Evolutionary conservation across 2,888 invertebrate genomes (phyloP).

Genomic region (Lamellibrachia satsuma): DNA sequence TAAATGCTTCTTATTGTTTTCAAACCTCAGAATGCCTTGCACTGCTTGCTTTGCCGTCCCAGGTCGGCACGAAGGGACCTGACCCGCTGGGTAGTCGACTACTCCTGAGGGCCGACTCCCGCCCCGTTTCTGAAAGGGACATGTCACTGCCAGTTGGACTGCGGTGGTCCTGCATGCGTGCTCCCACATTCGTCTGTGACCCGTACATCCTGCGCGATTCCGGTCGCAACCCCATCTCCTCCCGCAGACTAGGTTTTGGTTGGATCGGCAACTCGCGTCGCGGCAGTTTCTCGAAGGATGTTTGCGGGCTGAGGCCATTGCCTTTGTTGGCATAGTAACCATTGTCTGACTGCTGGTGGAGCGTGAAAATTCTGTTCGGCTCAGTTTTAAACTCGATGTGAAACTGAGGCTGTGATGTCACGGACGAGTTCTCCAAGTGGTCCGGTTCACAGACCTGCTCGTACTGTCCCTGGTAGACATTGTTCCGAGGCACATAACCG

Average conservation of each 20-base stretch:
- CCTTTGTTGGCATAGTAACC: not conserved
- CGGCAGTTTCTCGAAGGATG: not conserved
- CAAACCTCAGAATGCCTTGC: not conserved
- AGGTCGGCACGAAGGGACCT: not conserved
- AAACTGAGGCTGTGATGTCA: slow-evolving; percentile 10
- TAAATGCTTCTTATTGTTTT: too few relatives aligned
- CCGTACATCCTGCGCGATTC: not conserved
- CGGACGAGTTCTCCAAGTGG: not conserved
- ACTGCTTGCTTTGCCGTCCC: not conserved
- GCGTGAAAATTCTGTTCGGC: not conserved
- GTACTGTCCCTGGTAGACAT: not conserved
- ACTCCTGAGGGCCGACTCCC: not conserved
- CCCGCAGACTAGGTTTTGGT: not conserved
- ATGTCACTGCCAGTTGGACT: not conserved
- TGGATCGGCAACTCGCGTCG: not conserved
- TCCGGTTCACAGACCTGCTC: not conserved
- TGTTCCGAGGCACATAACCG: not conserved
- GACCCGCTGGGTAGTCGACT: not conserved
- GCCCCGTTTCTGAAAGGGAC: not conserved
- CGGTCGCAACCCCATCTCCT: not conserved
- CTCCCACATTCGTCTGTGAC: not conserved
- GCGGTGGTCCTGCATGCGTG: not conserved
- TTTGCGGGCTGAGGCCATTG: not conserved
- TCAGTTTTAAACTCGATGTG: not conserved
- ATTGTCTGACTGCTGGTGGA: not conserved